Base-by-base conservation (phyloP, 2,888 invertebrate genomes). In the Rhyacophila evoluta region DNA sequence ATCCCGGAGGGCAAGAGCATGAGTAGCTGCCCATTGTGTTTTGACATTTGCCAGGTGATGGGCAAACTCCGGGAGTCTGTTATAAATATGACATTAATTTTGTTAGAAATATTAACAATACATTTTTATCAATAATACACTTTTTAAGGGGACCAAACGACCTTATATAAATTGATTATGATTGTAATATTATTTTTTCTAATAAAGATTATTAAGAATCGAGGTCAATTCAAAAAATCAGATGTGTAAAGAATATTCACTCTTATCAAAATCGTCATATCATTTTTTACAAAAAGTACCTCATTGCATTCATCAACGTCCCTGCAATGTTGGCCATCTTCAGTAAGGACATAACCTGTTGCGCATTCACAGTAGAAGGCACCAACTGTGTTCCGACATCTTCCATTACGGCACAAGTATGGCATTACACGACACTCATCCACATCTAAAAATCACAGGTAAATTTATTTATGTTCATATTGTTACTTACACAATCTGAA, bases 401-500 rank as follows among this genome's bases (percentile, higher is more conserved):
- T 90, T 0, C 96, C 95, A 85, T 97, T 96, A 83, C 96, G 92
- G 85, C 97, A 97, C 77, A 96, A 92, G 87, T 94, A 94, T 71
- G 95, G 94, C 89, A 94, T 94, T 85, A 94, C 93, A 83, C 94
- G 92, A 84, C 96, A 96, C 87, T 96, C 96, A 87, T 96, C 95
- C 79, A 95, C 91, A 85, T 95, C 94, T 93, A 83, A 6, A 82
- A 82, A 77, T n/a, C n/a, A n/a, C n/a, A n/a, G n/a, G n/a, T n/a
- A n/a, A n/a, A n/a, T n/a, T n/a, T n/a, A n/a, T n/a, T n/a, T n/a
- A n/a, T n/a, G n/a, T n/a, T n/a, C n/a, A n/a, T n/a, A n/a, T n/a
- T n/a, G n/a, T n/a, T n/a, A n/a, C n/a, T n/a, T n/a, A n/a, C n/a
- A n/a, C n/a, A n/a, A n/a, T n/a, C n/a, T n/a, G n/a, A n/a, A n/a